Evolutionary conservation across 2,797 vertebrate genomes (phyloP), one percentile per base, ranked within the genome.

Genomic region (Urophycis tenuis): DNA sequence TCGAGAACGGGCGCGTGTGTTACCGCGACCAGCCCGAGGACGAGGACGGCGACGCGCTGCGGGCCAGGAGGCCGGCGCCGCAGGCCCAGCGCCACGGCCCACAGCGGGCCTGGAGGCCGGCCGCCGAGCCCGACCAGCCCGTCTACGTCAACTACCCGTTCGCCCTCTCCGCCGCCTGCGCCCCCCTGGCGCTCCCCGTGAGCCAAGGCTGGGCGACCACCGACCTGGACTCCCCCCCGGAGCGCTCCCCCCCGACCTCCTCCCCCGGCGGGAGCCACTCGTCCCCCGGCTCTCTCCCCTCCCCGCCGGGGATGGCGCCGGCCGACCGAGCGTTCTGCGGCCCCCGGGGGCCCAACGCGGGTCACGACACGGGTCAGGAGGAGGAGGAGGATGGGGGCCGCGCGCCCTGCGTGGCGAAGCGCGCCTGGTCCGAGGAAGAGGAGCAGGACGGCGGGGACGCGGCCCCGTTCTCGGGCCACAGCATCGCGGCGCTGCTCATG

Each of bases 91-190:
- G 69, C 0, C 69, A 33, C 32, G 14, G 32, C 19, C 6, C 29
- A 3, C 64, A 74, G 30, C 78, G 85, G 77, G 71, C 72, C 8
- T 75, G 80, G 49, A 82, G 77, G 29, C 73, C 71, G 34, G 29
- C 75, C 5, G 33, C 64, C 0, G 84, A 84, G 79, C 84, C 84
- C 41, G 75, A 77, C 12, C 81, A 95, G 74, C 94, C 92, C 15
- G 88, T 94, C 72, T 95, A 95, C 30, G 92, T 94, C 77, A 95
- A 94, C 74, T 89, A 93, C 74, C 89, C 92, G 17, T 89, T 88
- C 72, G 67, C 72, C 73, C 81, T 73, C 73, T 82, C 81, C n/a
- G 49, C 29, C 53, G 36, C 74, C 73, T 84, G 74, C 70, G 82
- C 79, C 17, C 60, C 78, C 25, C 67, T 74, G 35, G 70, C 72